Conservation (phyloP, 2,113 vertebrate genomes). For the Phaethornis superciliosus region DNA sequence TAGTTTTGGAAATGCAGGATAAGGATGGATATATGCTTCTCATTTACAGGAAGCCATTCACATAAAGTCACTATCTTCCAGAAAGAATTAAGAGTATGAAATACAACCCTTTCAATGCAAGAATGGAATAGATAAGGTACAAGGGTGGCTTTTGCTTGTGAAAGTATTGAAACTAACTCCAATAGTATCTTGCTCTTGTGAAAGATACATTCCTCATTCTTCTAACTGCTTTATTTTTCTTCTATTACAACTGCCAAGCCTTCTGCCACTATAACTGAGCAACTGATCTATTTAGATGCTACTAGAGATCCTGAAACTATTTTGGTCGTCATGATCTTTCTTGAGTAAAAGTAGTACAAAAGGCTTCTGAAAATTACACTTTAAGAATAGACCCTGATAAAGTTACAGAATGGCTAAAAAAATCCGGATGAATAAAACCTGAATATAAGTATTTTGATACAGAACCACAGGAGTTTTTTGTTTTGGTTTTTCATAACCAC, state of each 20-base stretch:
- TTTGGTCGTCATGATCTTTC: not conserved
- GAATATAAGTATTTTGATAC: not conserved
- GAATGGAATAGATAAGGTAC: accelerated
- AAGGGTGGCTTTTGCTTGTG: not conserved
- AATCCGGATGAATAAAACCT: not conserved
- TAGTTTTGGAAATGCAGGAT: not conserved
- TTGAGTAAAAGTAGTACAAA: not conserved
- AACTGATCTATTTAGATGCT: not conserved
- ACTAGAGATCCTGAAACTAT: not conserved
- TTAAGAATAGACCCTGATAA: not conserved
- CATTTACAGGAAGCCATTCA: not conserved
- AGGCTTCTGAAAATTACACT: not conserved
- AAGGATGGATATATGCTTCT: not conserved
- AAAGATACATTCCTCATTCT: not conserved
- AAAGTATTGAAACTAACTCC: not conserved
- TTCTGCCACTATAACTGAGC: not conserved
- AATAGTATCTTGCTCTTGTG: not conserved
- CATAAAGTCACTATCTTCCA: not conserved
- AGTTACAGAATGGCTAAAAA: not conserved
- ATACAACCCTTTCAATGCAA: not conserved
- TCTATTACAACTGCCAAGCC: not conserved
- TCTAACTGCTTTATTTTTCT: not conserved
- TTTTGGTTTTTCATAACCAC: not conserved
- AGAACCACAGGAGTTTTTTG: not conserved
- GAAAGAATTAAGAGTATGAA: not conserved